These are phyloP conservation scores for Pheosia gnoma DNA, from an alignment of 2,888 invertebrate species.

Conservation along the genomic window DNA sequence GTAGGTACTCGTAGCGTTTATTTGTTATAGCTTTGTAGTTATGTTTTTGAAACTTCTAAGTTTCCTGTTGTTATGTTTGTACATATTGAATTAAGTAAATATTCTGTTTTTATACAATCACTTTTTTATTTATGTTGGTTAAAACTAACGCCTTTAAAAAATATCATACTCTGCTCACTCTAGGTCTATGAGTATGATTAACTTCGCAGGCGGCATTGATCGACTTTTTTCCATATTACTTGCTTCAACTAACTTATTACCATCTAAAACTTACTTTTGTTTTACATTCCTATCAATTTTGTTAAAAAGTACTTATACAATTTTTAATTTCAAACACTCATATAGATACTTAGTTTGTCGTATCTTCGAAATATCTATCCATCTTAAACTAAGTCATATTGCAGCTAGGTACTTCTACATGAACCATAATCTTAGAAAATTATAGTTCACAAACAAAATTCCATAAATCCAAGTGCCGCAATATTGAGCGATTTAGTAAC, in stretches of 20 bases:
- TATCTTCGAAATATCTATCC: no score
- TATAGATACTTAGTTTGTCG: no score
- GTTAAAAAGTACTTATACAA: no score
- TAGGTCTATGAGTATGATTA: not conserved
- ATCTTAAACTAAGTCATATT: no score
- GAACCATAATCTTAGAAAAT: no score
- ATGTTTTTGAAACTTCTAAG: slow-evolving; percentile 21
- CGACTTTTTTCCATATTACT: not conserved
- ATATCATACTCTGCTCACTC: not conserved
- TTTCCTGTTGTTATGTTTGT: slow-evolving; percentile 30
- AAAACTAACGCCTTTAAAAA: not conserved
- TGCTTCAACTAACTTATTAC: no score
- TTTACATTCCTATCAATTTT: no score
- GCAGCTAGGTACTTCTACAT: no score
- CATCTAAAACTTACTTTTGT: no score
- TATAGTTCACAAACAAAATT: not conserved
- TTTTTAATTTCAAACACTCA: no score
- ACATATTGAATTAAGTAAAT: slow-evolving; percentile 17
- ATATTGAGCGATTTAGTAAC: slow-evolving; percentile 10
- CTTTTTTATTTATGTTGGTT: not conserved
- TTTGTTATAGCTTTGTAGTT: slow-evolving; percentile 23
- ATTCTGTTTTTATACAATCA: not conserved
- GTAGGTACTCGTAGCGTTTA: not conserved
- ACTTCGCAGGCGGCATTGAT: not conserved
- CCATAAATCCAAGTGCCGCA: not conserved